Base-by-base conservation (phyloP, 2,888 invertebrate genomes). In the Ditylenchus weischeri region DNA sequence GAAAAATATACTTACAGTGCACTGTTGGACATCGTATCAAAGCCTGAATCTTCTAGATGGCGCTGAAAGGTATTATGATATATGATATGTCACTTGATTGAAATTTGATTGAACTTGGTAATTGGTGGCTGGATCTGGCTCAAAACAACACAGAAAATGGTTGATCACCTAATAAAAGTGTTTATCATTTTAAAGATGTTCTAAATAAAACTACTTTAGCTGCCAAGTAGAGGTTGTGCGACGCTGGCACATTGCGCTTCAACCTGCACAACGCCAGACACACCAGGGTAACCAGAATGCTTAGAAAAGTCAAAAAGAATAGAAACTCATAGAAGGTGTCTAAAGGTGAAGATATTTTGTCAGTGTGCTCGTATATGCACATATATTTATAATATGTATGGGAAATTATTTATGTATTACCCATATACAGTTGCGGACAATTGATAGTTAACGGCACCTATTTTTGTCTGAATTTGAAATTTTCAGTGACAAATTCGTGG, bases 301-400 rank as follows among this genome's bases (percentile, higher is more conserved):
- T 74, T 18, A 78, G 57, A 60, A 78, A 72, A 13, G 76, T 75
- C 62, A 79, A 67, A 11, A 73, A 70, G 68, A 80, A 80, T 7
- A 80, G 63, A 57, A 76, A 69, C 69, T 80, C 80, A 69, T 80
- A 80, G 73, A 77, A 79, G 29, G 77, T 71, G 66, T 80, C 80
- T 80, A 70, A 10, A 43, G 1, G 13, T 61, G 75, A 74, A 47
- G 19, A 48, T 18, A 15, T 23, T 54, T 54, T 29, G 29, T 2
- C 29, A 29, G 29, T 29, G 29, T 5, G 5, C 29, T n/a, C n/a
- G n/a, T n/a, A n/a, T n/a, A n/a, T n/a, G n/a, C n/a, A n/a, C n/a
- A n/a, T n/a, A n/a, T n/a, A n/a, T n/a, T n/a, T n/a, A n/a, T n/a
- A n/a, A n/a, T n/a, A n/a, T n/a, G n/a, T n/a, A n/a, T n/a, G n/a